Evolutionary conservation across 2,113 vertebrate species (phyloP).

Genomic region (Chloroceryle aenea): DNA sequence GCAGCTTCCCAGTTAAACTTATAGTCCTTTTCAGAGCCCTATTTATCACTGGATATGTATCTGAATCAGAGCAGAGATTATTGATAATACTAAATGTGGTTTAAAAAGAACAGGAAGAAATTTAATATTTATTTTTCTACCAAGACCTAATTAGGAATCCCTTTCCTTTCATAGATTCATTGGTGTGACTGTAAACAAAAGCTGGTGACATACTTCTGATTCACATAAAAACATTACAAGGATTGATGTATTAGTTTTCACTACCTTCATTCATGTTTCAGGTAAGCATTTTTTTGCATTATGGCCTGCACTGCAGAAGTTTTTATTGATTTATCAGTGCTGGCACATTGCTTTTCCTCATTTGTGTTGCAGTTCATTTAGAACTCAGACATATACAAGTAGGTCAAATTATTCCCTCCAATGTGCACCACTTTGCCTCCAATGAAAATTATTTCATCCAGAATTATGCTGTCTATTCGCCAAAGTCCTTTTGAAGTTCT

Average conservation of each 20-base stretch:
- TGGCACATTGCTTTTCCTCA: background rate
- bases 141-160: background rate
- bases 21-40: background rate
- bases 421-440: background rate
- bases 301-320: background rate
- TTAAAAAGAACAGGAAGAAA: background rate
- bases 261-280: background rate
- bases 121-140: background rate
- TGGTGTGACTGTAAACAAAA: background rate
- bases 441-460: background rate
- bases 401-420: background rate
- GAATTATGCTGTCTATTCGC: conserved; percentile 1
- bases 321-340: background rate
- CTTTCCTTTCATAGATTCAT: background rate
- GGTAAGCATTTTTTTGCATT: background rate
- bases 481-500: conserved; percentile 20
- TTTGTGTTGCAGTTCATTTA: background rate
- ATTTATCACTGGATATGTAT: background rate
- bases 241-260: background rate
- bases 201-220: background rate
- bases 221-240: background rate
- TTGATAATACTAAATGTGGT: background rate
- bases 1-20: background rate
- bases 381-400: background rate
- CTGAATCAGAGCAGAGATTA: background rate